Evolutionary conservation across 2,113 vertebrate species (phyloP).

Genomic region (Syrmaticus mikado): DNA sequence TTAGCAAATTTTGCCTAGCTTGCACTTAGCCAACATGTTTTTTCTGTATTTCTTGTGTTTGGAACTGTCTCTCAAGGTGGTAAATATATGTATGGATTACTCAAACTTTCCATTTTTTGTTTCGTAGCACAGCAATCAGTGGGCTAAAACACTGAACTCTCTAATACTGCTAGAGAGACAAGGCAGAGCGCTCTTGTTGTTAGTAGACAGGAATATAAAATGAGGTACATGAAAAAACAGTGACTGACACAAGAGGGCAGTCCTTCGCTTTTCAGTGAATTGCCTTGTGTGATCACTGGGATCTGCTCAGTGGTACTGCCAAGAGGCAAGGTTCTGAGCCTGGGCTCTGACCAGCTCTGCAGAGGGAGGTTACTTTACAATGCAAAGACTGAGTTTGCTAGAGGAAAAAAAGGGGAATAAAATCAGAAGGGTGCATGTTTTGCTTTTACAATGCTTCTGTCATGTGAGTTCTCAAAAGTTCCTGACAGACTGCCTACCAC

Average conservation of each 20-base stretch:
- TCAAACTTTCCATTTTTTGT: not conserved
- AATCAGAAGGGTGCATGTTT: not conserved
- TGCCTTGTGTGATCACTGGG: accelerated
- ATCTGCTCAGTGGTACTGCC: not conserved
- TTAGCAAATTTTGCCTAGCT: not conserved
- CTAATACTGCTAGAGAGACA: not conserved
- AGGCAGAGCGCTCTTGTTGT: not conserved
- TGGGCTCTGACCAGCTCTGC: not conserved
- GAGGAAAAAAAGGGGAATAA: not conserved
- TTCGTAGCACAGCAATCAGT: not conserved
- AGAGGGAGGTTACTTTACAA: not conserved
- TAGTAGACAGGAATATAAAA: accelerated
- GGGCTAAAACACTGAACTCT: not conserved
- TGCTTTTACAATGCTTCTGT: not conserved
- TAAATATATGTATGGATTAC: not conserved
- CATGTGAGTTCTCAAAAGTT: not conserved
- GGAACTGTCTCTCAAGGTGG: not conserved
- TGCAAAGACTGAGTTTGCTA: not conserved
- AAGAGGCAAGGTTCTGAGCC: not conserved
- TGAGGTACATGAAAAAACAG: accelerated
- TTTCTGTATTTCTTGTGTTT: not conserved
- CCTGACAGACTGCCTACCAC: not conserved
- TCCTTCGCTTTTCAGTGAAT: not conserved
- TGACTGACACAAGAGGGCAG: slow-evolving; percentile 51
- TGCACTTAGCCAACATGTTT: not conserved